Evolutionary conservation across 1,140 invertebrate genomes (phyloP).

Genomic region (Saccostrea echinata): DNA sequence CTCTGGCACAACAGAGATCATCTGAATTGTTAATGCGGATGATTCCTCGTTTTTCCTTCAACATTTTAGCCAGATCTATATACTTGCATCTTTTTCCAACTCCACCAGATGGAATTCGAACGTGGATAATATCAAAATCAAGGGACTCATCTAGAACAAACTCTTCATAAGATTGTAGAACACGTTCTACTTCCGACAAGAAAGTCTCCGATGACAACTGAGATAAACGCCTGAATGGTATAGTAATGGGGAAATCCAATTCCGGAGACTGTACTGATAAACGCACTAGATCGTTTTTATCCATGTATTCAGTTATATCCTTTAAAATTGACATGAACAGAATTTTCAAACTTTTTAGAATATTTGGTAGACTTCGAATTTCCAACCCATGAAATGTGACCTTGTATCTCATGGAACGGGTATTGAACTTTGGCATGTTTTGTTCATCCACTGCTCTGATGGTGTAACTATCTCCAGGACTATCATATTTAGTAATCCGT

Average conservation of each 20-base stretch:
- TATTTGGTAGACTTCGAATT: slow-evolving; percentile 48
- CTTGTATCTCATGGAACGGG: slow-evolving; percentile 49
- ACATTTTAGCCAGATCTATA: slow-evolving; percentile 48
- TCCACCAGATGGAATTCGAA: slow-evolving; percentile 38
- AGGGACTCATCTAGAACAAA: slow-evolving; percentile 57
- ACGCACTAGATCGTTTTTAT: slow-evolving; percentile 46
- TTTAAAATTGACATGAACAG: slow-evolving; percentile 52
- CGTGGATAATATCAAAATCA: slow-evolving; percentile 53
- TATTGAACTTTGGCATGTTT: slow-evolving; percentile 53
- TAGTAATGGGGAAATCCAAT: slow-evolving; percentile 54
- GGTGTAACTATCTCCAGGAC: slow-evolving; percentile 9
- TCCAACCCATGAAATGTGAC: slow-evolving; percentile 52
- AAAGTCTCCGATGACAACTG: slow-evolving; percentile 50
- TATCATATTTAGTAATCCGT: neutral
- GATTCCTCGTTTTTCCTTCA: slow-evolving; percentile 52
- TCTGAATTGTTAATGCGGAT: slow-evolving; percentile 55
- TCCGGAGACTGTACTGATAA: slow-evolving; percentile 52
- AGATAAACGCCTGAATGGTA: slow-evolving; percentile 53
- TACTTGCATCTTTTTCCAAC: slow-evolving; percentile 27
- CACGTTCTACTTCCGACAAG: slow-evolving; percentile 51
- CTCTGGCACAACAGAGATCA: slow-evolving; percentile 54
- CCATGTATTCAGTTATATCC: slow-evolving; percentile 44
- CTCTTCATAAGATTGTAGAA: slow-evolving; percentile 57
- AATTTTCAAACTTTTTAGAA: slow-evolving; percentile 36
- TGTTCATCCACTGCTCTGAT: slow-evolving; percentile 26